Evolutionary conservation across 2,888 invertebrate genomes (phyloP), one percentile per base, ranked within the genome.

Genomic region (Drosophila koepferae): DNA sequence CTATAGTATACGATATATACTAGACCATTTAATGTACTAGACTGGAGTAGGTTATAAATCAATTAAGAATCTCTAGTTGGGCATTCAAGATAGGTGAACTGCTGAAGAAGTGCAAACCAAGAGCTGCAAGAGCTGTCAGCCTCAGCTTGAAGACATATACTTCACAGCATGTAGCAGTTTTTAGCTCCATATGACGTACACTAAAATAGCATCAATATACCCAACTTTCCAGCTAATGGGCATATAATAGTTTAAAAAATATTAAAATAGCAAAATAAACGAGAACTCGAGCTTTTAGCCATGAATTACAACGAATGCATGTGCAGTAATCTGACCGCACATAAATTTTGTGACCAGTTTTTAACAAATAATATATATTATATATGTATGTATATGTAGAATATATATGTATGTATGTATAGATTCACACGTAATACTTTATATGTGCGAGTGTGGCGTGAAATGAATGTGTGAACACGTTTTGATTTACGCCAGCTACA

Each of bases 311-410:
- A 77, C 72, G 68, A 71, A 74, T 55, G 74, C 78, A 79, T 77
- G 71, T 81, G 81, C 80, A 80, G 87, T 86, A 85, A 89, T 90
- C 90, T 89, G 90, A 89, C 88, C 91, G 70, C 90, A 86, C 89
- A 90, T 91, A 88, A 90, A 90, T 89, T 85, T 72, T 65, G 63
- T 78, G 64, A 68, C 75, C 79, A 69, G 77, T 69, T 80, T 76
- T 58, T 60, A 38, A 55, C 75, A 38, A 38, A 54, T 38, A 56
- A 72, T 74, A 63, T 65, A 71, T n/a, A 44, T 36, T 34, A 56
- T 43, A 56, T 23, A 10, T 31, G 34, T 28, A 28, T 31, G 14
- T 31, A 44, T 53, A 9, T 20, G 36, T 36, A 5, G 0, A 10
- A 53, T 20, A 16, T 34, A 72, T 71, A 66, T 65, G 67, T 31